Evolutionary conservation across 35 echinoderm and acorn worm genomes (phyloP), one percentile per base, ranked within the genome.

Genomic region (Hemicentrotus pulcherrimus): DNA sequence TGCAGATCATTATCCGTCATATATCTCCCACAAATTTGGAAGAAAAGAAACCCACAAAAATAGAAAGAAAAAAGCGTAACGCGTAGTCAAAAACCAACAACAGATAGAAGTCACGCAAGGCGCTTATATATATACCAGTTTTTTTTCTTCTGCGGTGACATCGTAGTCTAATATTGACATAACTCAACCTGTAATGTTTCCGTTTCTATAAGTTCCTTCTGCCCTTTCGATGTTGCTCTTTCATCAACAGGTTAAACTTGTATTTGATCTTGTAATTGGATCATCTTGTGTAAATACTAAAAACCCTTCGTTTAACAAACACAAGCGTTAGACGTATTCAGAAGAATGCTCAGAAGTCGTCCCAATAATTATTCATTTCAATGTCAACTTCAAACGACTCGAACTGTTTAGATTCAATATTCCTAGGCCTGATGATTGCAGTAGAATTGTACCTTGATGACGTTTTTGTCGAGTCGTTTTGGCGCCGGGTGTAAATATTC

Each of bases 261-360:
- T 90, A 30, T 90, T 90, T 90, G 88, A 90, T 90, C 88, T 90
- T 90, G 88, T 33, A 90, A 90, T 45, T 90, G 32, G 88, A 90
- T 78, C 65, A n/a, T 78, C 65, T 78, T 24, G 65, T 7, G 65
- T 28, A 78, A 78, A 78, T 78, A 78, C 19, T 78, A 78, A 22
- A 78, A 78, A 78, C 6, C 22, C 65, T 78, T 78, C 65, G 50
- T 55, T 55, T 55, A 55, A 78, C 65, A n/a, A 78, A n/a, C 28
- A 78, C 65, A 28, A 18, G 65, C 65, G 0, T 78, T 28, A 78
- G 65, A 78, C 65, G 18, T 78, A 22, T 78, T n/a, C 22, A 28
- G 28, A 28, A 78, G 28, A 78, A 4, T 78, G 22, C 28, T 18
- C 28, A 28, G 65, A 78, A 78, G 19, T 78, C 65, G 18, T 78